Evolutionary conservation across 2,113 vertebrate species (phyloP), one percentile per base, ranked within the genome.

Genomic region (Morphnarchus princeps): DNA sequence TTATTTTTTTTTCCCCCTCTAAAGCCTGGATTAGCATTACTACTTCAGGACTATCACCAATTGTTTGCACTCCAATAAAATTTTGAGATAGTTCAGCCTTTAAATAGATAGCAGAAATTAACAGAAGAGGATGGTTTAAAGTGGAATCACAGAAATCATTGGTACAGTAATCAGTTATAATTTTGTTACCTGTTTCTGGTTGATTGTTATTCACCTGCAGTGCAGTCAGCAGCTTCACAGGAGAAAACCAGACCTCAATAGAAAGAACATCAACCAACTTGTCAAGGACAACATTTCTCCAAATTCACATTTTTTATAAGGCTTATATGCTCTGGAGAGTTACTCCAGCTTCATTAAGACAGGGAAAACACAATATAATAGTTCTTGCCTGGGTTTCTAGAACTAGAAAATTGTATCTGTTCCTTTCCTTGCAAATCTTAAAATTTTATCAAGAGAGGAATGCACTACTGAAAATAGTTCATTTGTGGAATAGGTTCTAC

Each of bases 1-100:
- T 13, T 78, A 7, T 15, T 26, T 45, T 12, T 12, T 5, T 10
- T 6, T 9, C 1, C 3, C 6, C 6, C 4, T 24, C 22, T 17
- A 15, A 55, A 42, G 4, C 12, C 20, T 1, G 1, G 42, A 47
- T 79, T 63, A 59, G 5, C 32, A 6, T 57, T 71, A 11, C 11
- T 71, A 19, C 21, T 40, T 59, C 40, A 79, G 24, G 4, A 71
- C 24, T 66, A 79, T 3, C 21, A 47, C 16, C 19, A 43, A 3
- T 42, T 66, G 29, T 66, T 62, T 72, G 52, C 66, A 42, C 61
- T 57, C 7, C 6, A 25, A 26, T 91, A 47, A 4, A 31, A 52
- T 20, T 42, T 73, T 55, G 16, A 65, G 32, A 24, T 45, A 59
- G 49, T 66, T 85, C 5, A 1, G 12, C 18, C 34, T 70, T 58